phyloP scores from a whole-genome alignment of 2,797 vertebrate species.

The Caiman crocodilus region DNA sequence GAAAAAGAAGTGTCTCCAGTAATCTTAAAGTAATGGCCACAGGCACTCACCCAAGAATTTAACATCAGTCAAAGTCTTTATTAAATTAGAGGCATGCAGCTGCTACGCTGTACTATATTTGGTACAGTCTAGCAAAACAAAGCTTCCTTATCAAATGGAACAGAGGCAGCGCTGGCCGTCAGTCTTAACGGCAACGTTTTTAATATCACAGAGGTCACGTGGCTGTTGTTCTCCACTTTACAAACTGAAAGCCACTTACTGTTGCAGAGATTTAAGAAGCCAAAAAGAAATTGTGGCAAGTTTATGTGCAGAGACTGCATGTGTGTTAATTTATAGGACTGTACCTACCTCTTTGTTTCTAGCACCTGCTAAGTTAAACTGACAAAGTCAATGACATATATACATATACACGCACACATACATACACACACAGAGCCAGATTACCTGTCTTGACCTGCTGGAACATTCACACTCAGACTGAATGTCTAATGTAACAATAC shows the following conservation, averaged over 20 bases:
- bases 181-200: neutral
- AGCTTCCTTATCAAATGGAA: constrained; percentile 16
- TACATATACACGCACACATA: too few species aligned
- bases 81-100: constrained; percentile 30
- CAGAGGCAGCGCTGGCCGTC: neutral
- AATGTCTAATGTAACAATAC: neutral
- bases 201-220: neutral
- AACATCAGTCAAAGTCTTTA: constrained; percentile 49
- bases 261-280: neutral
- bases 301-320: neutral
- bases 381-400: neutral
- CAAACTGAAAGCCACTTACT: neutral
- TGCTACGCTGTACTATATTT: constrained; percentile 25
- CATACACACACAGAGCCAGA: neutral
- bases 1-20: constrained; percentile 9
- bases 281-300: neutral
- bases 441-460: neutral
- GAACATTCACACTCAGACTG: neutral
- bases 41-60: constrained; percentile 31
- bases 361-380: neutral
- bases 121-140: constrained; percentile 18
- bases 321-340: neutral
- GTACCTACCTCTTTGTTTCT: neutral
- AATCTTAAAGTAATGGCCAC: constrained; percentile 21
- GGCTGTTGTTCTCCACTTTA: neutral